A percentile compares a stretch with the other conserved stretches of the same genome.
Evolutionary conservation across 2,113 vertebrate genomes (phyloP).

Genomic region (Leuciscus idus): DNA sequence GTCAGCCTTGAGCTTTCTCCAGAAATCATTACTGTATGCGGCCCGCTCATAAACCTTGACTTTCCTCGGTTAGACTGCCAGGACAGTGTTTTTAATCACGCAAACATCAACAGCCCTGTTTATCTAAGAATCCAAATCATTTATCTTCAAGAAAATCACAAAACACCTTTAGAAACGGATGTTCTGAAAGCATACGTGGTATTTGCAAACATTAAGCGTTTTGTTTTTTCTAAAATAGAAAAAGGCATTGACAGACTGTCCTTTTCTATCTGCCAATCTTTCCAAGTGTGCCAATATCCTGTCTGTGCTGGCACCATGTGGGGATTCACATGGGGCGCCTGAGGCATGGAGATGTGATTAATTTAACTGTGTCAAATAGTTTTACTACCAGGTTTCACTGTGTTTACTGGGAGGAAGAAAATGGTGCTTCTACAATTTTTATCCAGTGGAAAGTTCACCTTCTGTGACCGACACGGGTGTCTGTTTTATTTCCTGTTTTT

Average conservation of each 20-base stretch:
- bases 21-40: constrained; percentile 48
- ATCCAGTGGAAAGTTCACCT: constrained; percentile 1
- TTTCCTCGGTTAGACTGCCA: constrained; percentile 29
- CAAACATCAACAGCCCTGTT: constrained; percentile 26
- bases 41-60: constrained; percentile 41
- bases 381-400: constrained; percentile 33
- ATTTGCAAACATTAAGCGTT: background rate
- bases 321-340: constrained; percentile 67
- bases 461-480: constrained; percentile 9
- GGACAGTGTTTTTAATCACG: constrained; percentile 45
- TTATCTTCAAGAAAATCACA: constrained; percentile 33
- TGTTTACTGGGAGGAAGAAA: constrained; percentile 28
- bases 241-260: constrained; percentile 43
- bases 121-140: constrained; percentile 24
- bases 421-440: constrained; percentile 20
- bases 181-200: background rate
- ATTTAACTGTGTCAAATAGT: constrained; percentile 44
- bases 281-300: constrained; percentile 62
- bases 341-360: constrained; percentile 60
- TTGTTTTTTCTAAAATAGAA: background rate
- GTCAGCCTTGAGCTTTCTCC: constrained; percentile 59
- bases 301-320: constrained; percentile 61
- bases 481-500: background rate
- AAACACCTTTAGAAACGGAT: background rate
- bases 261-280: constrained; percentile 49